Evolutionary conservation across 1,140 invertebrate species (phyloP).

Genomic region (Bombus vancouverensis): DNA sequence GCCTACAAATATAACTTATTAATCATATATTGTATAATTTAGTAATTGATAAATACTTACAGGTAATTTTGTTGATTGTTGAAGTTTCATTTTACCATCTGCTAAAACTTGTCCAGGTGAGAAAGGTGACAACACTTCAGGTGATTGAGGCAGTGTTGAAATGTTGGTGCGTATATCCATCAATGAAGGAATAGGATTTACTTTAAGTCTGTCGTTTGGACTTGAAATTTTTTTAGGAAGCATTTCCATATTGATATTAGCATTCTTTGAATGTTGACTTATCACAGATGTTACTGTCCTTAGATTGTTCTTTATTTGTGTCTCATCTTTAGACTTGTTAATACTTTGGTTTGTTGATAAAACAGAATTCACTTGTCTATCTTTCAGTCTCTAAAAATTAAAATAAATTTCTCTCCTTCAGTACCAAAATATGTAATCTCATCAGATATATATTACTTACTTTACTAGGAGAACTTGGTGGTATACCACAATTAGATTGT

Average conservation of each 20-base stretch:
- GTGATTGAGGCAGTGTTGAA: neutral
- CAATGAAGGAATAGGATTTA: slow-evolving; percentile 7
- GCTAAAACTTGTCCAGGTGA: slow-evolving; percentile 45
- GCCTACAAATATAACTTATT: slow-evolving; percentile 18
- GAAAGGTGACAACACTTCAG: slow-evolving; percentile 38
- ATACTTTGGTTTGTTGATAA: slow-evolving; percentile 49
- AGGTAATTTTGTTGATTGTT: neutral
- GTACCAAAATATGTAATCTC: neutral
- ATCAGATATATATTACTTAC: slow-evolving; percentile 27
- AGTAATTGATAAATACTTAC: slow-evolving; percentile 2
- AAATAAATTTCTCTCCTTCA: neutral
- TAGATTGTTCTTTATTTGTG: slow-evolving; percentile 16
- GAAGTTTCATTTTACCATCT: slow-evolving; percentile 14
- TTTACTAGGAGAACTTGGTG: slow-evolving; percentile 48
- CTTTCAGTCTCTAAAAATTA: slow-evolving; percentile 59
- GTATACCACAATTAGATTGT: neutral
- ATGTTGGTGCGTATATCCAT: neutral
- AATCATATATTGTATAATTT: slow-evolving; percentile 1
- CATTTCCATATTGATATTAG: slow-evolving; percentile 31
- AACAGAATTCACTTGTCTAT: slow-evolving; percentile 39
- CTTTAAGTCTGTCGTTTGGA: slow-evolving; percentile 54
- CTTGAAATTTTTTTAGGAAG: slow-evolving; percentile 33
- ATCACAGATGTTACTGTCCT: slow-evolving; percentile 50
- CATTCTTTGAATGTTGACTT: slow-evolving; percentile 58
- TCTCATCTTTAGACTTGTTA: slow-evolving; percentile 36